Conservation (phyloP, 2,113 vertebrate genomes). For the Channa argus region DNA sequence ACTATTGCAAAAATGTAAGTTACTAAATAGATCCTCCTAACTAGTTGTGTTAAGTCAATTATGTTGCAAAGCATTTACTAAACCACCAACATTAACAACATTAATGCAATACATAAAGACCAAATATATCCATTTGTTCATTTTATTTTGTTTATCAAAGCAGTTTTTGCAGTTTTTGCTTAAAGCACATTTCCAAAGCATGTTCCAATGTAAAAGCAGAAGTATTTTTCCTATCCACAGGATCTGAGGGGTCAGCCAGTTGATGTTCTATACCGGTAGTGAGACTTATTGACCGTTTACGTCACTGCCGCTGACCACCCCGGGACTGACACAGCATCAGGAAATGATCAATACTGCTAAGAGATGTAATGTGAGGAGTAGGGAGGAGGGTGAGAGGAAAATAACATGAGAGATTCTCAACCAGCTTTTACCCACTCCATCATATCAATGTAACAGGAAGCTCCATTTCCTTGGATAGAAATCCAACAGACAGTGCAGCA, state of each 20-base stretch:
- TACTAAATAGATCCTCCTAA: no score
- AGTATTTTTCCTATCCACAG: conserved; percentile 11
- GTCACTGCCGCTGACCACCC: conserved; percentile 68
- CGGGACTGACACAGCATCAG: conserved; percentile 67
- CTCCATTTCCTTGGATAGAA: conserved; percentile 3
- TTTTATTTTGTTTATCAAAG: no score
- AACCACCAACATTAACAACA: no score
- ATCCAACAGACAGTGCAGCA: conserved; percentile 30
- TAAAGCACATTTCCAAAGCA: neutral
- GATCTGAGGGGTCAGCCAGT: conserved; percentile 34
- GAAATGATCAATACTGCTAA: conserved; percentile 76
- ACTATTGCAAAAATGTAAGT: no score
- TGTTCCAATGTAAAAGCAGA: neutral
- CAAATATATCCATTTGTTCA: no score
- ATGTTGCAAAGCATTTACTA: no score
- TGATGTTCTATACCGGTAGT: conserved; percentile 54
- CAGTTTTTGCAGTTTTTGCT: neutral
- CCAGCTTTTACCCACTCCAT: neutral
- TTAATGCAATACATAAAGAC: no score
- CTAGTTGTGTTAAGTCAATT: no score
- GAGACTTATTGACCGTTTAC: conserved; percentile 72
- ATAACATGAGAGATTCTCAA: neutral
- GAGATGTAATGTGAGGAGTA: conserved; percentile 59
- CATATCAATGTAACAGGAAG: conserved; percentile 43
- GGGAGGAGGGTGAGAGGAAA: neutral